Evolutionary conservation across 92 coral and sea anemone species (phyloP), one percentile per base, ranked within the genome.

Genomic region (Actinostola sp.): DNA sequence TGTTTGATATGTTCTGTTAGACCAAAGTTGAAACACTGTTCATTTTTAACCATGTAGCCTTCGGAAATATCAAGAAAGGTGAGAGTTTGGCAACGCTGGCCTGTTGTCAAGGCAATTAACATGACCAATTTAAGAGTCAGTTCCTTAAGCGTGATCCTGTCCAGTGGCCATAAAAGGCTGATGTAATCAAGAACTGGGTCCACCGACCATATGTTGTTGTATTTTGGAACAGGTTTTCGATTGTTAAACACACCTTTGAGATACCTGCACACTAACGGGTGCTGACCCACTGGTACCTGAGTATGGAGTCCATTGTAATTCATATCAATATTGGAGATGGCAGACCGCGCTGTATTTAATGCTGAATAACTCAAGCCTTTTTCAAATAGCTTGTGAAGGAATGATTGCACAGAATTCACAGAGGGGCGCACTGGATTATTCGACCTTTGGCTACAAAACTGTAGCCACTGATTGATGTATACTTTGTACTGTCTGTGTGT

Each of bases 401-500:
- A 75, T 0, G 16, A 56, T 42, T 71, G 52, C 7, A 72, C 44
- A 2, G 61, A 20, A 31, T 50, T 78, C 33, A 88, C 87, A 88
- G 86, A 10, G 57, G 86, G 83, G 68, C 55, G 77, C 72, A 88
- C 31, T 24, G 75, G 59, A 88, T 88, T 79, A 67, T n/a, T 63
- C 42, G 60, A 48, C 44, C 65, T 57, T 79, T 75, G 24, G 34
- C 55, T 33, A 67, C 92, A 88, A 83, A 78, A 82, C 7, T 55
- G 35, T 10, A 70, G 3, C 88, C 88, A 82, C 73, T 70, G 72
- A 20, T 61, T 38, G 63, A 83, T 73, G 61, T 62, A 79, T 71
- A 84, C 86, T 13, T 59, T 42, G 77, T 80, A 89, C 48, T 89
- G 93, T 29, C 71, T 75, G 80, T 58, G 70, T 0, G 92, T 83